Conservation (phyloP, 2,113 vertebrate species). For the Nymphicus hollandicus region DNA sequence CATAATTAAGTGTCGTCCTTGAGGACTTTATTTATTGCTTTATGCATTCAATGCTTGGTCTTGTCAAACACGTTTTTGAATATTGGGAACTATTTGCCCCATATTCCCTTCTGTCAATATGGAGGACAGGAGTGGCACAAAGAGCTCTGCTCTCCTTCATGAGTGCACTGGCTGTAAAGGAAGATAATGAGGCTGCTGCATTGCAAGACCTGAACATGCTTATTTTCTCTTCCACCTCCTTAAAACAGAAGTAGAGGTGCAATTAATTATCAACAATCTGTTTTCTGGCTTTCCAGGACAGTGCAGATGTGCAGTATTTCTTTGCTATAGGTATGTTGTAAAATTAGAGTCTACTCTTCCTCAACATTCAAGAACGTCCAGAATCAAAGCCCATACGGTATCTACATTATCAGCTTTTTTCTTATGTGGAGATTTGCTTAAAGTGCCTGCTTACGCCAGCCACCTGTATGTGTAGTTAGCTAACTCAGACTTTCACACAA, state of each 20-base stretch:
- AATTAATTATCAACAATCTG: background rate
- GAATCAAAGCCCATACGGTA: background rate
- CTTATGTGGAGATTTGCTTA: background rate
- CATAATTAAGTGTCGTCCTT: slow-evolving; percentile 17
- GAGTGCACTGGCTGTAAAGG: background rate
- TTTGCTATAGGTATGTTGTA: background rate
- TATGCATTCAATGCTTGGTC: background rate
- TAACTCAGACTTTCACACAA: background rate
- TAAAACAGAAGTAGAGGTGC: background rate
- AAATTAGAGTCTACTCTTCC: background rate
- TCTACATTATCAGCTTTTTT: background rate
- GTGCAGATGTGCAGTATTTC: background rate
- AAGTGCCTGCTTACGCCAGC: background rate
- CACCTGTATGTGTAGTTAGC: background rate
- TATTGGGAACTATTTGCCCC: background rate
- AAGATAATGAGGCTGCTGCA: background rate
- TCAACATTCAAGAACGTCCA: background rate
- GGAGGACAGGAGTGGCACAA: background rate
- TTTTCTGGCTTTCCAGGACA: background rate
- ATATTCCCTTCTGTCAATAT: background rate
- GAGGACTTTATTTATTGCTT: background rate
- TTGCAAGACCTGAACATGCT: background rate
- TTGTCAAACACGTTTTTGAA: background rate
- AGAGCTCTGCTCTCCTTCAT: background rate
- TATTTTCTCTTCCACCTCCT: background rate